Evolutionary conservation across 2,797 vertebrate species (phyloP).

Genomic region (Philypnodon macrostomus): DNA sequence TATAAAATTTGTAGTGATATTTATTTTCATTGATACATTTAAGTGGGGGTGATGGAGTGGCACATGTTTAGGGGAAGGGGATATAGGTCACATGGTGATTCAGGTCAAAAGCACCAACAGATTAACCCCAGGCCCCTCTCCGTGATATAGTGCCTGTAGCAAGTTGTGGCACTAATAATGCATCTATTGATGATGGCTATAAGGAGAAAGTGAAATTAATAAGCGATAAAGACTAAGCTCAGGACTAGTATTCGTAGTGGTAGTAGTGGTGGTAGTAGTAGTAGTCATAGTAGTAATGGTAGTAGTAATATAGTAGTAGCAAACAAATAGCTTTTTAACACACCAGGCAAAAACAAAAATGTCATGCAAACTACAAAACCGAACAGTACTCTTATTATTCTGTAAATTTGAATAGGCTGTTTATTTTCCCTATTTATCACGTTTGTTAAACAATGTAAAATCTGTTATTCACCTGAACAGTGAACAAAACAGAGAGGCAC

Average conservation of each 20-base stretch:
- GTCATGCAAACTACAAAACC: no score
- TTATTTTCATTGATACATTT: conserved; percentile 12
- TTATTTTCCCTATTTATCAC: no score
- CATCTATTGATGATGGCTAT: not conserved
- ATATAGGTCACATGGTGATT: conserved; percentile 72
- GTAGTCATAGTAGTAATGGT: no score
- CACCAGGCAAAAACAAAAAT: no score
- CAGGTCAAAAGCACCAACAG: conserved; percentile 71
- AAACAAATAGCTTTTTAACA: no score
- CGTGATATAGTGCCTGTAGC: conserved; percentile 14
- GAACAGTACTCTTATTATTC: no score
- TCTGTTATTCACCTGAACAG: not conserved
- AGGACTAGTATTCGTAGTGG: no score
- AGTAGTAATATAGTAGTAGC: no score
- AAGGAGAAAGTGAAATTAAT: not conserved
- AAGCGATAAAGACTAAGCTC: no score
- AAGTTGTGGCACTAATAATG: conserved; percentile 7
- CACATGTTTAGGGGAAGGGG: conserved; percentile 35
- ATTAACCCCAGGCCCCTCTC: conserved; percentile 56
- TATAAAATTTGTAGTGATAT: conserved; percentile 4
- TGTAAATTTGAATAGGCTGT: no score
- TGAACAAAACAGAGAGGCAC: not conserved
- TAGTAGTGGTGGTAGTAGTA: no score
- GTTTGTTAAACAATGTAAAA: no score
- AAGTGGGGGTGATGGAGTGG: conserved; percentile 14